phyloP scores from a whole-genome alignment of 1,140 invertebrate species.

The Zaprionus kolodkinae region DNA sequence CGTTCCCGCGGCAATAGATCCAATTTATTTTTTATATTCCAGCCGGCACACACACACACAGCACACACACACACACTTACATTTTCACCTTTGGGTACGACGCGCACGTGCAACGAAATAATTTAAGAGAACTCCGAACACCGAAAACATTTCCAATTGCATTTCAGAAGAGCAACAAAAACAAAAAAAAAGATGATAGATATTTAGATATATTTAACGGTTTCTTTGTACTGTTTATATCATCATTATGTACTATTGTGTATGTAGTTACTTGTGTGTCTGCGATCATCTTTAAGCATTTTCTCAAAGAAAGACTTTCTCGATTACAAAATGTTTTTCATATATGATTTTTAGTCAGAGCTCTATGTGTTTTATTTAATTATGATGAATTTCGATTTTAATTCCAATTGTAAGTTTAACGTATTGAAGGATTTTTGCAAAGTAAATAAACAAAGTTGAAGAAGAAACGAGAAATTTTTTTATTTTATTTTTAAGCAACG shows the following conservation, averaged over 20 bases:
- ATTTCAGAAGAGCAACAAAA: slow-evolving; percentile 57
- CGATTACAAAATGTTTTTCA: slow-evolving; percentile 30
- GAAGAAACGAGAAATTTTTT: slow-evolving; percentile 3
- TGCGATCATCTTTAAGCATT: slow-evolving; percentile 41
- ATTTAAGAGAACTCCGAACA: slow-evolving; percentile 23
- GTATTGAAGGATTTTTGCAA: slow-evolving; percentile 69
- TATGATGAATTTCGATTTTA: slow-evolving; percentile 46
- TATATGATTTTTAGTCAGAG: slow-evolving; percentile 48
- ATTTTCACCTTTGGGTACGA: slow-evolving; percentile 20
- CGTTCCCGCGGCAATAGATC: slow-evolving; percentile 35
- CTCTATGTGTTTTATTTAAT: slow-evolving; percentile 27
- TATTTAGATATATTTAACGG: slow-evolving; percentile 44
- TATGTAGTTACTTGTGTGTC: slow-evolving; percentile 51
- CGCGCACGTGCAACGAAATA: slow-evolving; percentile 39
- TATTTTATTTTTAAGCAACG: no score
- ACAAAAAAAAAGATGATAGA: slow-evolving; percentile 25
- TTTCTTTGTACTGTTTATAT: slow-evolving; percentile 60
- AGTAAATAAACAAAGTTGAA: slow-evolving; percentile 69
- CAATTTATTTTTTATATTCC: slow-evolving; percentile 1
- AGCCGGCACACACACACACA: slow-evolving; percentile 5
- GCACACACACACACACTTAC: background rate
- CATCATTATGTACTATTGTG: slow-evolving; percentile 11
- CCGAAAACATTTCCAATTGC: slow-evolving; percentile 65
- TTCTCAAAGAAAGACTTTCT: slow-evolving; percentile 41
- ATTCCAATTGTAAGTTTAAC: slow-evolving; percentile 72